Evolutionary conservation across 2,797 vertebrate genomes (phyloP).

Genomic region (Mormyrus proboscirostris): DNA sequence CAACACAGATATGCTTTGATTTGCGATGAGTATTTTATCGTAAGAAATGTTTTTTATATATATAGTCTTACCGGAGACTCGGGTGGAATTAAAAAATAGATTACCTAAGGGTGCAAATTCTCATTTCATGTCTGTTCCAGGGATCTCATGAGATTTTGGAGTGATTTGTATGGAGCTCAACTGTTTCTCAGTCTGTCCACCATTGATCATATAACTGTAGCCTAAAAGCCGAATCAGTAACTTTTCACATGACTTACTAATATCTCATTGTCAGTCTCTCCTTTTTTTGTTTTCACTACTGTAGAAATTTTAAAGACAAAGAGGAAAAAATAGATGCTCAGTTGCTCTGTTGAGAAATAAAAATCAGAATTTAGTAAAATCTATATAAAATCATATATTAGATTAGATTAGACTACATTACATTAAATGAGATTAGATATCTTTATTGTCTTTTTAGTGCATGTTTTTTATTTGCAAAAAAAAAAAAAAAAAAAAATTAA

Average conservation of each 20-base stretch:
- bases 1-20: neutral
- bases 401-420: neutral
- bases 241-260: neutral
- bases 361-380: neutral
- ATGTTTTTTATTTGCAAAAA: neutral
- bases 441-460: neutral
- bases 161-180: neutral
- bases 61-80: neutral
- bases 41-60: neutral
- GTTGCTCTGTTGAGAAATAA: neutral
- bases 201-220: neutral
- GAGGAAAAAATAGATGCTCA: neutral
- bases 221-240: neutral
- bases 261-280: neutral
- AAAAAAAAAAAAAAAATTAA: neutral
- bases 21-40: neutral
- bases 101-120: neutral
- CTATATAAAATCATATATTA: neutral
- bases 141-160: neutral
- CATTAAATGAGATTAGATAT: neutral
- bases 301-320: neutral
- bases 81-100: neutral
- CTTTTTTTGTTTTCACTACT: neutral
- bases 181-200: neutral
- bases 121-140: neutral